Evolutionary conservation across 1,140 invertebrate genomes (phyloP).

Genomic region (Ylistrum balloti): DNA sequence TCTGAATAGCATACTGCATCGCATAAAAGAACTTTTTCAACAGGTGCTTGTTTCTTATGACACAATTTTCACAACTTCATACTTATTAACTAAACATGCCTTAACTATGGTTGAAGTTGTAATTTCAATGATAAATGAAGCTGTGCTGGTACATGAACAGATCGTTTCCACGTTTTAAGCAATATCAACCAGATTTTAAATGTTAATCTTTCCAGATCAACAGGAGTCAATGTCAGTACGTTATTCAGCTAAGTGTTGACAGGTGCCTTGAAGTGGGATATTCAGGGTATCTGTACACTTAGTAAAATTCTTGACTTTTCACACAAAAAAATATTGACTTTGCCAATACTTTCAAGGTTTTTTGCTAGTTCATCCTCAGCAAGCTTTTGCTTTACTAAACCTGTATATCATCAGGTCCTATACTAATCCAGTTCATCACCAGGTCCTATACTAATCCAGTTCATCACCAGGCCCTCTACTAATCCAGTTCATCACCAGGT

Average conservation of each 20-base stretch:
- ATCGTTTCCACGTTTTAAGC: neutral
- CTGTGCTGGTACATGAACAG: neutral
- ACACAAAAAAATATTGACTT: neutral
- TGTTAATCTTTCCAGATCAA: neutral
- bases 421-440: too few relatives aligned
- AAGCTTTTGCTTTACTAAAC: neutral
- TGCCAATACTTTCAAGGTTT: neutral
- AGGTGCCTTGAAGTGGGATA: neutral
- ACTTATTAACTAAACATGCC: neutral
- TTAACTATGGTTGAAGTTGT: neutral
- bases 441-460: too few relatives aligned
- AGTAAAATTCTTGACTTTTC: neutral
- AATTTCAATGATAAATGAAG: neutral
- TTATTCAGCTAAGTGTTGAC: constrained; percentile 5
- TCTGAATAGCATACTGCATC: neutral
- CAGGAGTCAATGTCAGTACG: constrained; percentile 12
- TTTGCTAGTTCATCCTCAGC: neutral
- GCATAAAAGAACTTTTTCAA: neutral
- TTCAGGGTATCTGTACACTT: neutral
- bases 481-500: too few relatives aligned
- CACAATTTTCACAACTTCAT: neutral
- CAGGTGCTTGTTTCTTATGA: neutral
- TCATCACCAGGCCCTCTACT: too few relatives aligned
- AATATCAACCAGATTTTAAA: neutral
- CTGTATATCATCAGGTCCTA: neutral